phyloP scores from a whole-genome alignment of 2,797 vertebrate species.

The Thamnophis elegans region DNA sequence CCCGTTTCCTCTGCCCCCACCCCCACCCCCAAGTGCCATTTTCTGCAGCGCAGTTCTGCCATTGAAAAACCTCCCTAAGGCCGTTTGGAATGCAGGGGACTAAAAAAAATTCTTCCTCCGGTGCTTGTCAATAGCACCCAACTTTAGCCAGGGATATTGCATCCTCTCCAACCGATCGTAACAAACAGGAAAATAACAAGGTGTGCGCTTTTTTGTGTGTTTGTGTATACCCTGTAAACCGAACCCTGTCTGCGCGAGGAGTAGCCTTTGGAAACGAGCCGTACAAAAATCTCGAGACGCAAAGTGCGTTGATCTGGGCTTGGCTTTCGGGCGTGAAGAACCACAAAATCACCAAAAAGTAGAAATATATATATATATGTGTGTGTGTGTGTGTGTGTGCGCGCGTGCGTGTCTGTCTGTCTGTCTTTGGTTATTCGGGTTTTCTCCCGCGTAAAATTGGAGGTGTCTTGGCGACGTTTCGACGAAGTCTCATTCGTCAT shows the following conservation, averaged over 20 bases:
- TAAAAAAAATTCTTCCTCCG: neutral
- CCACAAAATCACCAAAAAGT: neutral
- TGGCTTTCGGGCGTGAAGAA: neutral
- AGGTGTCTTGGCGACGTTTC: no score
- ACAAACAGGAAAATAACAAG: neutral
- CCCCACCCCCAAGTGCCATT: neutral
- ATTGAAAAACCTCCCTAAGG: neutral
- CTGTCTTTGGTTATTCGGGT: no score
- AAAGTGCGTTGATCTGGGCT: neutral
- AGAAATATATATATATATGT: neutral
- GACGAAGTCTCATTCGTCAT: no score
- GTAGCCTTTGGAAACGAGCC: neutral
- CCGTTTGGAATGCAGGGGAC: rapidly evolving
- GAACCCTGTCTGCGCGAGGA: slow-evolving; percentile 11
- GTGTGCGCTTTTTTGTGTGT: neutral
- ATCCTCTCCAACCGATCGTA: neutral
- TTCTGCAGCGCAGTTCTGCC: neutral
- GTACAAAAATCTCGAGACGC: neutral
- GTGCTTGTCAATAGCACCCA: neutral
- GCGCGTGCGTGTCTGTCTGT: no score
- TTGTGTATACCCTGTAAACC: slow-evolving; percentile 30
- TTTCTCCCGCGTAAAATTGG: no score
- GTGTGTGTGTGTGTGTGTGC: no score
- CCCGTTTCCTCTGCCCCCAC: neutral
- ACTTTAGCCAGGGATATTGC: neutral